Evolutionary conservation across 64 coral and sea anemone species (phyloP).

Genomic region (Hydrozoanthus tunicans): DNA sequence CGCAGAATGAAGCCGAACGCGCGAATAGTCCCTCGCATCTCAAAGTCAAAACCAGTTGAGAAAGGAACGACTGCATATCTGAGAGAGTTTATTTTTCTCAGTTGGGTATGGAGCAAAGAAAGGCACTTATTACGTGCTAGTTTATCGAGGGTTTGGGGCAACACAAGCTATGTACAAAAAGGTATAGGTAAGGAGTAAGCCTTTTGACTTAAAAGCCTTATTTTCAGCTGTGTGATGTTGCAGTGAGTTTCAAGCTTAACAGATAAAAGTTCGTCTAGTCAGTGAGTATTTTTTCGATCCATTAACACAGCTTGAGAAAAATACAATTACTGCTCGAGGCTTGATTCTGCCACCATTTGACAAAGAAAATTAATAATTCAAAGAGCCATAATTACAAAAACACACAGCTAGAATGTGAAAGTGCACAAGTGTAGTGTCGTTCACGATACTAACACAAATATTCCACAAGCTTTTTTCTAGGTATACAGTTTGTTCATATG

Average conservation of each 20-base stretch:
- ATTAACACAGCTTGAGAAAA: neutral
- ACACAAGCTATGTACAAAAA: neutral
- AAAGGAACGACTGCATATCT: neutral
- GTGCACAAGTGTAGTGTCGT: too few species aligned
- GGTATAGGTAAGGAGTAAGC: neutral
- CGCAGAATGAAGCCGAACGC: neutral
- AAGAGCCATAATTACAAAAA: neutral
- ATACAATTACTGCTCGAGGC: neutral
- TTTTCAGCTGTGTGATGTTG: neutral
- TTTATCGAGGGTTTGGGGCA: neutral
- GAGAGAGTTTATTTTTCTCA: neutral
- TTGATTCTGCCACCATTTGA: neutral
- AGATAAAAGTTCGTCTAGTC: neutral
- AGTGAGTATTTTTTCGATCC: neutral
- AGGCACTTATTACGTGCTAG: neutral
- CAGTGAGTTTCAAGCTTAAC: neutral
- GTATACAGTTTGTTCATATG: too few species aligned
- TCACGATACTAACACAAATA: too few species aligned
- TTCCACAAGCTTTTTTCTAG: too few species aligned
- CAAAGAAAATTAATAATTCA: constrained; percentile 52
- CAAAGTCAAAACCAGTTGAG: neutral
- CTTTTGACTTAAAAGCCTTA: neutral
- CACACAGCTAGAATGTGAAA: neutral
- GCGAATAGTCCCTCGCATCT: neutral
- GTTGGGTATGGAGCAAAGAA: neutral